Evolutionary conservation across 2,113 vertebrate genomes (phyloP).

Genomic region (Ochotona princeps): DNA sequence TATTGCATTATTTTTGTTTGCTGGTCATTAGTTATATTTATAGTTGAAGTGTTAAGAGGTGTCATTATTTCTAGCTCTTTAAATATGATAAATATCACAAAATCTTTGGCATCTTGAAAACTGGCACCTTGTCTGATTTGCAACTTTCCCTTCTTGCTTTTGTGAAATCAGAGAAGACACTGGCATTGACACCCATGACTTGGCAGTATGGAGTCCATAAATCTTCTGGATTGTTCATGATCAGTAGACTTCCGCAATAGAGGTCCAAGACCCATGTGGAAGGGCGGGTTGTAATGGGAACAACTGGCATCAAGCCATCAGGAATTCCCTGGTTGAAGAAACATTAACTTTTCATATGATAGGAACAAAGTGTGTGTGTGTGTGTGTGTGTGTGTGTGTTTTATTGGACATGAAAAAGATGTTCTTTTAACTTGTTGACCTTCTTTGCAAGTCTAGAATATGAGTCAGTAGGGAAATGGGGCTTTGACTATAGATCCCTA

Average conservation of each 20-base stretch:
- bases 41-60: not conserved
- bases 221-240: not conserved
- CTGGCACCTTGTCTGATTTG: not conserved
- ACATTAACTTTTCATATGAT: not conserved
- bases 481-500: not conserved
- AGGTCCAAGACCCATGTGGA: not conserved
- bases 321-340: not conserved
- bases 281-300: not conserved
- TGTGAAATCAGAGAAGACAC: not conserved
- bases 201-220: not conserved
- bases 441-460: constrained; percentile 13
- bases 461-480: not conserved
- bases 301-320: not conserved
- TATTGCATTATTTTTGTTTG: not conserved
- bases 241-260: not conserved
- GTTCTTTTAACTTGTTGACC: not conserved
- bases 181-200: not conserved
- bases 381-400: not conserved
- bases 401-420: not conserved
- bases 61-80: not conserved
- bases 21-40: not conserved
- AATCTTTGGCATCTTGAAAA: not conserved
- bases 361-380: not conserved
- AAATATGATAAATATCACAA: not conserved
- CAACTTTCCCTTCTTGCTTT: not conserved